Percentiles rank a stretch among this genome's conserved stretches.
These are phyloP conservation scores for Andricus curvator DNA, from an alignment of 2,888 invertebrate genomes.

Conservation along the genomic window DNA sequence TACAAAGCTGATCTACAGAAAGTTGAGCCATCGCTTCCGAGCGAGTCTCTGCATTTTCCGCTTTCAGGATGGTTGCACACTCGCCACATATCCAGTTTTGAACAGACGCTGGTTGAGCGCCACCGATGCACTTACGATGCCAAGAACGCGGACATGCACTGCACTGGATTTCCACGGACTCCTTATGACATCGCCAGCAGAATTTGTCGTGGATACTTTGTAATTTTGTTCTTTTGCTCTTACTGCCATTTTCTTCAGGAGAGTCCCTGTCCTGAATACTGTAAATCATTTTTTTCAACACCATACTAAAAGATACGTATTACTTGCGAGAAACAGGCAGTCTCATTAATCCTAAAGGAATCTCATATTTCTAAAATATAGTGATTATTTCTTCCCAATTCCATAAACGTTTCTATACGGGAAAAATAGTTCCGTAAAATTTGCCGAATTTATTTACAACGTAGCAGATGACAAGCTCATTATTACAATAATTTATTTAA, in stretches of 20 bases:
- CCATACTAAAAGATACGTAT: not conserved
- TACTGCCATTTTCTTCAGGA: slow-evolving; percentile 57
- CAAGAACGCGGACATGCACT: slow-evolving; percentile 91
- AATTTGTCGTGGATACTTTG: slow-evolving; percentile 78
- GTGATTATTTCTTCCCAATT: not conserved
- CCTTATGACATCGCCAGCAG: slow-evolving; percentile 95
- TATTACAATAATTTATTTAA: no score
- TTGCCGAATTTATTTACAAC: no score
- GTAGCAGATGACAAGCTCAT: no score
- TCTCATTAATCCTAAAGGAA: no score
- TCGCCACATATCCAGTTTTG: slow-evolving; percentile 93
- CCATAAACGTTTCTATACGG: not conserved
- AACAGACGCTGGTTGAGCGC: slow-evolving; percentile 78
- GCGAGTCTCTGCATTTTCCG: slow-evolving; percentile 86
- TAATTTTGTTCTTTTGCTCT: slow-evolving; percentile 64
- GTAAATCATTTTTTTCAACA: slow-evolving; percentile 38
- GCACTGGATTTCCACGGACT: slow-evolving; percentile 83
- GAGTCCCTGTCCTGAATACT: slow-evolving; percentile 54
- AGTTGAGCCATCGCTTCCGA: slow-evolving; percentile 87
- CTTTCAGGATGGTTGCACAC: slow-evolving; percentile 86
- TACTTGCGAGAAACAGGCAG: not conserved
- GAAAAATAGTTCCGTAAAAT: no score
- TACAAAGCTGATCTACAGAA: slow-evolving; percentile 86
- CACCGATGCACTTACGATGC: slow-evolving; percentile 88
- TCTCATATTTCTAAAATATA: no score